Evolutionary conservation across 2,888 invertebrate genomes (phyloP).

Genomic region (Allophyes oxyacanthae): DNA sequence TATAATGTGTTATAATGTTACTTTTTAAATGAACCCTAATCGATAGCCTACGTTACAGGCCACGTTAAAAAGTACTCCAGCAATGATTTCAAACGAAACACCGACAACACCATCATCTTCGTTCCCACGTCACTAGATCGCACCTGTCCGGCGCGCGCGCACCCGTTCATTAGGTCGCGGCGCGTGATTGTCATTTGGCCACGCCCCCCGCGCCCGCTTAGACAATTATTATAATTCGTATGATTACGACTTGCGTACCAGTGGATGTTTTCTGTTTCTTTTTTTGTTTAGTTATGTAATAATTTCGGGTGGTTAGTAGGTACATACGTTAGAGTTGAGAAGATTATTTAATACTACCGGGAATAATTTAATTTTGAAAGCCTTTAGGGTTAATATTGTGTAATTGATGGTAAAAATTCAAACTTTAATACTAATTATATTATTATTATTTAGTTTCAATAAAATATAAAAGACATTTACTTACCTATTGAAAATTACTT

Average conservation of each 20-base stretch:
- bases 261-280: constrained; percentile 26
- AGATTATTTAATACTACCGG: background rate
- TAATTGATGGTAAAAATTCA: no score
- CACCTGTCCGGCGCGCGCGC: constrained; percentile 79
- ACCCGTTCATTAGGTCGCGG: constrained; percentile 85
- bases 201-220: constrained; percentile 77
- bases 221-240: constrained; percentile 87
- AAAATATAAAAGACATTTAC: no score
- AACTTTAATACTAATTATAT: no score
- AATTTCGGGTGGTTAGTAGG: constrained; percentile 33
- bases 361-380: no score
- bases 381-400: no score
- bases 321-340: background rate
- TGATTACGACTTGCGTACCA: constrained; percentile 73
- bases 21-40: no score
- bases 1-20: no score
- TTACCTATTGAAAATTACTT: no score
- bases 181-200: constrained; percentile 87
- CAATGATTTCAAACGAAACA: no score
- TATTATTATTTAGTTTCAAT: no score
- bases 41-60: no score
- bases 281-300: constrained; percentile 41
- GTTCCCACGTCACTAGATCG: constrained; percentile 59
- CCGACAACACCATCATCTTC: constrained; percentile 1
- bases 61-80: no score